Evolutionary conservation across 1,140 invertebrate species (phyloP).

Genomic region (Lordiphosa mommai): DNA sequence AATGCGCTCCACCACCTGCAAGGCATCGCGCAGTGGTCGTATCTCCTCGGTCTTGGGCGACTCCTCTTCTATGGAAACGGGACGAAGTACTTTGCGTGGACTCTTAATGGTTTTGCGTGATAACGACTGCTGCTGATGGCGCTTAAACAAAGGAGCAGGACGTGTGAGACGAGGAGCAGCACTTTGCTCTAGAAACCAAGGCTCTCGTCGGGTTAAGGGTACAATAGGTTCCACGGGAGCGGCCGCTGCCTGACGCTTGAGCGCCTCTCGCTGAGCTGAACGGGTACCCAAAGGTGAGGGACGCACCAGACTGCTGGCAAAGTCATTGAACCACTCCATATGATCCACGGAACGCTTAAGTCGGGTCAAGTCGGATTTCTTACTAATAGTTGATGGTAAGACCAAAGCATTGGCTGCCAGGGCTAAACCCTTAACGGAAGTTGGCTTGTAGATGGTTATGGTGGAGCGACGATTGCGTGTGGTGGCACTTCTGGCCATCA

Average conservation of each 20-base stretch:
- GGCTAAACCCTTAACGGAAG: not conserved
- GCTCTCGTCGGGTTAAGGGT: constrained; percentile 17
- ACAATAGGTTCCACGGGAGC: constrained; percentile 8
- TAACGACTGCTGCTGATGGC: not conserved
- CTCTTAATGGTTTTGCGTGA: constrained; percentile 27
- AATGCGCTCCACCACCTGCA: constrained; percentile 59
- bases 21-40: constrained; percentile 43
- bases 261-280: constrained; percentile 6
- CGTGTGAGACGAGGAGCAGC: constrained; percentile 30
- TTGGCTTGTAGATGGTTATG: constrained; percentile 64
- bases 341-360: constrained; percentile 58
- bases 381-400: not conserved
- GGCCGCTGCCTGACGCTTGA: constrained; percentile 23
- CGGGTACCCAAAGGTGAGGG: constrained; percentile 57
- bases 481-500: constrained; percentile 14
- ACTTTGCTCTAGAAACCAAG: constrained; percentile 52
- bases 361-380: constrained; percentile 28
- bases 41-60: constrained; percentile 20
- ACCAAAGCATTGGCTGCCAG: constrained; percentile 28
- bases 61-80: constrained; percentile 12
- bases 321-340: constrained; percentile 72
- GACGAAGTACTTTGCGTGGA: not conserved
- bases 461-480: constrained; percentile 55
- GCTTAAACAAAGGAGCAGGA: constrained; percentile 37
- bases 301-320: constrained; percentile 53